phyloP scores from a whole-genome alignment of 2,797 vertebrate genomes.

The Sebastes steindachneri region DNA sequence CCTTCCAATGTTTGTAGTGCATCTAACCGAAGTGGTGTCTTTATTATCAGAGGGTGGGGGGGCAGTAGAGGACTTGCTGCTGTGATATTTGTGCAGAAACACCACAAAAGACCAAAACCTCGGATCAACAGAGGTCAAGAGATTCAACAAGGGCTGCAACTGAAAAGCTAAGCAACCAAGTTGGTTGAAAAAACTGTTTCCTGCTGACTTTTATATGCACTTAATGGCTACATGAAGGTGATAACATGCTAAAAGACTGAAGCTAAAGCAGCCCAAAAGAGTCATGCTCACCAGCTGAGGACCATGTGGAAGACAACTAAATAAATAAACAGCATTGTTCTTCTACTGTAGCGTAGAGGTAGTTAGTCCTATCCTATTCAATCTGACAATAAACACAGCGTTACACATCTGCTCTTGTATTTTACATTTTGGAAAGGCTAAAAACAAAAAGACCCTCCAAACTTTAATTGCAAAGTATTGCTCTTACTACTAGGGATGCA shows the following conservation, averaged over 20 bases:
- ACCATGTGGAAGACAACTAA: not conserved
- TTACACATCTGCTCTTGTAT: not conserved
- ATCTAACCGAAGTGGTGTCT: not conserved
- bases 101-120: not conserved
- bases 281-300: not conserved
- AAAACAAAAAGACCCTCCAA: not conserved
- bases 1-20: not conserved
- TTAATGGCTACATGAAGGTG: not conserved
- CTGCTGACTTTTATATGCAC: no score
- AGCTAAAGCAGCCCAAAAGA: not conserved
- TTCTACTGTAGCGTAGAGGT: not conserved
- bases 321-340: not conserved
- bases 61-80: not conserved
- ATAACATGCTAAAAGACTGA: not conserved
- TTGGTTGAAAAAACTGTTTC: not conserved
- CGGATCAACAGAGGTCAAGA: rapidly evolving
- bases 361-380: no score
- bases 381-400: no score
- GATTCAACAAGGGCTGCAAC: not conserved
- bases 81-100: not conserved
- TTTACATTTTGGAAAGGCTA: not conserved
- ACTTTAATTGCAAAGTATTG: not conserved
- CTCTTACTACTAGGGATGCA: no score
- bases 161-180: not conserved
- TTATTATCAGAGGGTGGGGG: not conserved